These are phyloP conservation scores for Ladona fulva DNA, from an alignment of 1,140 invertebrate species.

Conservation along the genomic window DNA sequence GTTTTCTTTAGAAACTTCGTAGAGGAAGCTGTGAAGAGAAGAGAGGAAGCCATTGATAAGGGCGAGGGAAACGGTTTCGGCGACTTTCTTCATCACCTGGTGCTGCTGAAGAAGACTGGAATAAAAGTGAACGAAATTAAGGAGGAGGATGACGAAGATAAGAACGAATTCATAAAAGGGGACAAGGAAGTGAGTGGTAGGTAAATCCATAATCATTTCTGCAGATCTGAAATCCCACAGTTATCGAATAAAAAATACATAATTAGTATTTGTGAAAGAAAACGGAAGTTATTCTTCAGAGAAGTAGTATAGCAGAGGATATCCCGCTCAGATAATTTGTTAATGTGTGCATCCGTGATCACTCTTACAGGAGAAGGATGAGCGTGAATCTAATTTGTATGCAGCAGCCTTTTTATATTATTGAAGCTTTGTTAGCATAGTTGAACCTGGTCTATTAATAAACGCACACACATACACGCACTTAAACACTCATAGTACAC, in stretches of 20 bases:
- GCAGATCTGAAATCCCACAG: not conserved
- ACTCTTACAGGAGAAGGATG: no score
- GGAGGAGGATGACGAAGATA: not conserved
- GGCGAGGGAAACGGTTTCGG: not conserved
- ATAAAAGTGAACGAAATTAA: not conserved
- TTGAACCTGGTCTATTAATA: no score
- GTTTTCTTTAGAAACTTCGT: not conserved
- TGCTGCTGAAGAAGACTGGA: not conserved
- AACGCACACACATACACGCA: not conserved
- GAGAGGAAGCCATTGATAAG: not conserved
- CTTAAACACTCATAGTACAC: not conserved
- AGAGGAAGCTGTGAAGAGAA: not conserved
- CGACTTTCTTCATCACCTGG: not conserved
- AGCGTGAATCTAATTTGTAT: no score
- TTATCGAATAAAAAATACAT: no score
- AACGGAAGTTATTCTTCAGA: no score
- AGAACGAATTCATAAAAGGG: not conserved
- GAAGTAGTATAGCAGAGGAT: no score
- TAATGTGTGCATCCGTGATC: no score
- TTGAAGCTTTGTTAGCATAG: not conserved
- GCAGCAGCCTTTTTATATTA: not conserved
- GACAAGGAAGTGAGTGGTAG: not conserved
- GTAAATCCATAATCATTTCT: not conserved
- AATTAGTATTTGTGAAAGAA: no score
- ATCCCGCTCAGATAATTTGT: no score